Conservation (phyloP, 2,888 invertebrate species). For the Autographa gamma region DNA sequence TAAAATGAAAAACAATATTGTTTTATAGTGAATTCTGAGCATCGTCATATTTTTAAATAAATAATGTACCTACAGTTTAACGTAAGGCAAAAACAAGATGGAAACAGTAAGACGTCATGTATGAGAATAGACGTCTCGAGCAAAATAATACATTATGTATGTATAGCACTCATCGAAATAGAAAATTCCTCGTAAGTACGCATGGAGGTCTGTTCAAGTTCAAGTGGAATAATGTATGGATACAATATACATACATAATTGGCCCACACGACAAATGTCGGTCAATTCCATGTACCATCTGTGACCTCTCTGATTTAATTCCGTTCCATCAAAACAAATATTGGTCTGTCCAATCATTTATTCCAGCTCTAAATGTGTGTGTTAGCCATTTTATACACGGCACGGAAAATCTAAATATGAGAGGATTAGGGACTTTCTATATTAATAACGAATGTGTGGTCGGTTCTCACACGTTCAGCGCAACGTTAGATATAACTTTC, state of each 20-base stretch:
- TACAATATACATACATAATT: conserved; percentile 11
- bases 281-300: background rate
- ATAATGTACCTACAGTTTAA: too few relatives aligned
- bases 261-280: background rate
- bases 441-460: conserved; percentile 12
- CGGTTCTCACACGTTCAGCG: background rate
- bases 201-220: background rate
- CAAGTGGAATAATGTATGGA: background rate
- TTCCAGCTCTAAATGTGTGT: conserved; percentile 27
- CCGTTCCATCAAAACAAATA: conserved; percentile 19
- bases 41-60: too few relatives aligned
- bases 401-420: conserved; percentile 13
- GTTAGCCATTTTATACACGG: conserved; percentile 14
- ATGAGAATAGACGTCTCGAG: background rate
- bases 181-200: background rate
- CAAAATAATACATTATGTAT: background rate
- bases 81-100: too few relatives aligned
- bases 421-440: conserved; percentile 5
- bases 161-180: background rate
- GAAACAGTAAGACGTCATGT: background rate
- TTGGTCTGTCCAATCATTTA: conserved; percentile 22
- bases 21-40: too few relatives aligned
- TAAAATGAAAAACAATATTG: too few relatives aligned
- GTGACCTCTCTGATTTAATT: conserved; percentile 18
- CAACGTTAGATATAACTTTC: conserved; percentile 15